Evolutionary conservation across 2,888 invertebrate genomes (phyloP).

Genomic region (Anodontia alba): DNA sequence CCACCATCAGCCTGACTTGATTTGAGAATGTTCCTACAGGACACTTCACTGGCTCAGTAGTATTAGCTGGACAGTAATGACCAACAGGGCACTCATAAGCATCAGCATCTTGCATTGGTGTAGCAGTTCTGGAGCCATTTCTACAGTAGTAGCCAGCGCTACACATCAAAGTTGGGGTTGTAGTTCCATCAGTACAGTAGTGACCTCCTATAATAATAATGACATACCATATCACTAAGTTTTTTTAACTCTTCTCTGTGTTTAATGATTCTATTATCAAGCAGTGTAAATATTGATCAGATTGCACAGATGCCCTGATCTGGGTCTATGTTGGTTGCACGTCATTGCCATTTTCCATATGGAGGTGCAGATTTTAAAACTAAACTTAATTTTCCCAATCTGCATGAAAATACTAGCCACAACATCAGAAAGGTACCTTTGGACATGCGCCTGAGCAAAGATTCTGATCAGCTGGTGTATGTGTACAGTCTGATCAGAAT

Average conservation of each 20-base stretch:
- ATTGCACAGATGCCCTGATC: too few species aligned
- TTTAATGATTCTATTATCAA: too few species aligned
- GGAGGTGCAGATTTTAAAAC: too few species aligned
- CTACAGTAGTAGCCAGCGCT: constrained; percentile 79
- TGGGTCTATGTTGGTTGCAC: too few species aligned
- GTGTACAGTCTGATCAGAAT: too few species aligned
- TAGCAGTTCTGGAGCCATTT: constrained; percentile 74
- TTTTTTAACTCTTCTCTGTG: neutral
- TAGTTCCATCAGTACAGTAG: constrained; percentile 79
- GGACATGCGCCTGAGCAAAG: too few species aligned
- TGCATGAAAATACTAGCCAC: too few species aligned
- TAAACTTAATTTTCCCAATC: too few species aligned
- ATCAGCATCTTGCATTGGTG: constrained; percentile 75
- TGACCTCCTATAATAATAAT: constrained; percentile 71
- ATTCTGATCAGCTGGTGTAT: too few species aligned
- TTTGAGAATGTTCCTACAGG: constrained; percentile 81
- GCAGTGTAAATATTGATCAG: too few species aligned
- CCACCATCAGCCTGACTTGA: constrained; percentile 74
- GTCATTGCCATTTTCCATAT: too few species aligned
- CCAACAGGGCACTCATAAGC: constrained; percentile 82
- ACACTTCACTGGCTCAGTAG: constrained; percentile 77
- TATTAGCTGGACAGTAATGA: constrained; percentile 80
- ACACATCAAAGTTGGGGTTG: constrained; percentile 75
- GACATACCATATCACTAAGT: neutral
- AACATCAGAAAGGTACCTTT: too few species aligned